These are phyloP conservation scores for Parascotia fuliginaria DNA, from an alignment of 2,888 invertebrate genomes.

Conservation along the genomic window DNA sequence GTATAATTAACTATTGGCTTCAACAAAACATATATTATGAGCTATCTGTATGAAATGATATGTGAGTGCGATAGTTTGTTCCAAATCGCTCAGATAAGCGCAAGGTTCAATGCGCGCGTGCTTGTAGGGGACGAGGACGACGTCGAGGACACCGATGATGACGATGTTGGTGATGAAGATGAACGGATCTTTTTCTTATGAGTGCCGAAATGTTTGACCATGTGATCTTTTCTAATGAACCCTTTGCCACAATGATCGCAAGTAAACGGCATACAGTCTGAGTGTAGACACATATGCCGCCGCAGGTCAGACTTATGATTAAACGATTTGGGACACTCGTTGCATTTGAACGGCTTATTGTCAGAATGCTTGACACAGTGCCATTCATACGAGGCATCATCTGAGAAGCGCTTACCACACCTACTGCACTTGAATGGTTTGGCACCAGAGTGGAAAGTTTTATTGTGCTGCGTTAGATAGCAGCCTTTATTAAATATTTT, in stretches of 20 bases:
- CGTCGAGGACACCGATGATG: slow-evolving; percentile 53
- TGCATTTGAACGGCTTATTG: slow-evolving; percentile 95
- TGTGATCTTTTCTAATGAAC: slow-evolving; percentile 96
- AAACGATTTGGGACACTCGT: slow-evolving; percentile 94
- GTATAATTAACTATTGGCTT: slow-evolving; percentile 41
- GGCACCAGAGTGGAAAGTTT: slow-evolving; percentile 94
- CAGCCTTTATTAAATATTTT: slow-evolving; percentile 94
- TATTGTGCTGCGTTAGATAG: slow-evolving; percentile 96
- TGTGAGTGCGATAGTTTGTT: slow-evolving; percentile 46
- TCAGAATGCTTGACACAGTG: slow-evolving; percentile 92
- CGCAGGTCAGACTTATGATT: slow-evolving; percentile 96
- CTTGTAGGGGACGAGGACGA: slow-evolving; percentile 44
- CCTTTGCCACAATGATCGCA: slow-evolving; percentile 94
- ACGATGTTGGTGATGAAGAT: slow-evolving; percentile 60
- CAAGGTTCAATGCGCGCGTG: slow-evolving; percentile 19
- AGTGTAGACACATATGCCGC: slow-evolving; percentile 94
- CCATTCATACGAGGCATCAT: slow-evolving; percentile 89
- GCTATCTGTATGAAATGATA: slow-evolving; percentile 57
- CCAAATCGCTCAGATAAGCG: slow-evolving; percentile 21
- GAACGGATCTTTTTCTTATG: slow-evolving; percentile 87
- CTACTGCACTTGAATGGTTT: slow-evolving; percentile 94
- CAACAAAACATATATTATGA: slow-evolving; percentile 51
- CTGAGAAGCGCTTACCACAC: slow-evolving; percentile 94
- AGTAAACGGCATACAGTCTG: slow-evolving; percentile 93
- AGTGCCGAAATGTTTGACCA: slow-evolving; percentile 94